Base-by-base conservation (phyloP, 2,888 invertebrate genomes). In the Zaprionus obscuricornis region DNA sequence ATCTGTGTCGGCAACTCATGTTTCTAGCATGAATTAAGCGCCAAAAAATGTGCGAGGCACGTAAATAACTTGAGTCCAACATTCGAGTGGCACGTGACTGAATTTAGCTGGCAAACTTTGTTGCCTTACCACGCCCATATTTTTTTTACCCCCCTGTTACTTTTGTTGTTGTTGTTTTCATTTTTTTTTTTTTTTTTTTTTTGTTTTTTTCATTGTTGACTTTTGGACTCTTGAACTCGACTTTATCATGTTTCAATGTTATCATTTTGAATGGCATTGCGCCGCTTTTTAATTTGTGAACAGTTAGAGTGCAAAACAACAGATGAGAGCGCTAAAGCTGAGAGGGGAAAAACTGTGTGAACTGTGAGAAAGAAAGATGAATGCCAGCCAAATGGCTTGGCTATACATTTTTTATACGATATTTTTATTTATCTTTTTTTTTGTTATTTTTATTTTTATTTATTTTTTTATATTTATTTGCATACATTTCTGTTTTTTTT, bases 171-270 rank as follows among this genome's bases (percentile, higher is more conserved):
- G 27, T 17, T 42, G 39, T 46, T 26, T 17, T 8, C 22, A 16
- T 8, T 31, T 36, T 31, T 34, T 16, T 31, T 16, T 17, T 17
- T 29, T 49, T 27, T 37, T 37, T 18, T 26, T 1, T 10, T 8
- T 27, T 26, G 31, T 18, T 13, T 27, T 46, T 27, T 24, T 43
- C 29, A n/a, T 22, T 37, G 34, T 14, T 37, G 24, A 34, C 56
- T 56, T 64, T 42, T 43, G 55, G 60, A 68, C 52, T 55, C 55
- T 63, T 47, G 52, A 47, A 56, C 54, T 65, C 45, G 66, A 76
- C 54, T 78, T 71, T 74, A 76, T 82, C 75, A 67, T 75, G 78
- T 82, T 82, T 76, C 78, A 71, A 67, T 75, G 78, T 82, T 82
- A 82, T 76, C 71, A 74, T 74, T 74, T 74, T 40, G 45, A 47